Evolutionary conservation across 1,140 invertebrate genomes (phyloP).

Genomic region (Drosophila serrata): DNA sequence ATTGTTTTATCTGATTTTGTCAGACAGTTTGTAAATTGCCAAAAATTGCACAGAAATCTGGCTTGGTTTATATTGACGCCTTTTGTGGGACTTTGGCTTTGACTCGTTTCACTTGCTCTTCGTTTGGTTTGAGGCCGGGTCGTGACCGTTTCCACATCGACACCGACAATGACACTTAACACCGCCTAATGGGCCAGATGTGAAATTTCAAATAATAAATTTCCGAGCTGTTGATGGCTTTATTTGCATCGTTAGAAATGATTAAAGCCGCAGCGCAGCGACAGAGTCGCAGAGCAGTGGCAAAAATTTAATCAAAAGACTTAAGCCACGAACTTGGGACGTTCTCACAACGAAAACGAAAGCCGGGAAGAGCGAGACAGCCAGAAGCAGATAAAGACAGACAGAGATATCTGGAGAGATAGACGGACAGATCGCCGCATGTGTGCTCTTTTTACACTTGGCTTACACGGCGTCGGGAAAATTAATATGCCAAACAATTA

Average conservation of each 20-base stretch:
- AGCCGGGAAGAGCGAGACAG: slow-evolving; percentile 52
- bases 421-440: slow-evolving; percentile 51
- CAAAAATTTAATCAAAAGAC: slow-evolving; percentile 68
- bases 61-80: slow-evolving; percentile 19
- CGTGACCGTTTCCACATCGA: slow-evolving; percentile 37
- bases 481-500: slow-evolving; percentile 83
- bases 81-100: slow-evolving; percentile 21
- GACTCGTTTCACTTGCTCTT: slow-evolving; percentile 58
- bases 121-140: slow-evolving; percentile 29
- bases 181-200: slow-evolving; percentile 63
- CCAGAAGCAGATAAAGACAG: slow-evolving; percentile 24
- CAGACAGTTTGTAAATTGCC: slow-evolving; percentile 47
- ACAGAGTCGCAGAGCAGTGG: slow-evolving; percentile 21
- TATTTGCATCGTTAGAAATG: slow-evolving; percentile 63
- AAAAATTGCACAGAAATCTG: slow-evolving; percentile 32
- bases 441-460: slow-evolving; percentile 79
- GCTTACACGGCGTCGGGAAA: slow-evolving; percentile 74
- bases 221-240: slow-evolving; percentile 50
- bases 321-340: slow-evolving; percentile 64
- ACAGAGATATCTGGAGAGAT: slow-evolving; percentile 25
- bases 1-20: slow-evolving; percentile 32
- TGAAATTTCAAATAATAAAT: slow-evolving; percentile 67
- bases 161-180: slow-evolving; percentile 70
- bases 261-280: slow-evolving; percentile 52
- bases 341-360: slow-evolving; percentile 80